These are phyloP conservation scores for Aurelia aurita complex sp. Pacific DNA, from an alignment of 30 jellyfish, hydroid and myxozoan genomes.

Conservation along the genomic window DNA sequence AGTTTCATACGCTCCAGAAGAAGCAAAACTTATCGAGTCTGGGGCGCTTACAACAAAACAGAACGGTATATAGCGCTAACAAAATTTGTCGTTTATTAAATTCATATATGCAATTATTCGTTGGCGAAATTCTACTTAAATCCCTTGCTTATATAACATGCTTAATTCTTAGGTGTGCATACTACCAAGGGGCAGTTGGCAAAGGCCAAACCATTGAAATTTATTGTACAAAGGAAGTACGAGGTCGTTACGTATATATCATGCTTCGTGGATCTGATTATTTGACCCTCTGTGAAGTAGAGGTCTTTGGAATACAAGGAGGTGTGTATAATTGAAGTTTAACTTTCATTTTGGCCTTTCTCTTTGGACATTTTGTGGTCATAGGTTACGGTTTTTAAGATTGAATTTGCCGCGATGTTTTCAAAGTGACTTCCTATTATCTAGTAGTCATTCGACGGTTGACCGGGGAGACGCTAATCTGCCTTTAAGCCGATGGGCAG, in stretches of 20 bases:
- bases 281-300: constrained; percentile 69
- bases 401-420: background rate
- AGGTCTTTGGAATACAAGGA: constrained; percentile 52
- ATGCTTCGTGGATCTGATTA: constrained; percentile 45
- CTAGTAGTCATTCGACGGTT: background rate
- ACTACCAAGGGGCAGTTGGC: constrained; percentile 49
- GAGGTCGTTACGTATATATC: constrained; percentile 46
- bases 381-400: background rate
- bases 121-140: too few species aligned
- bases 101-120: too few species aligned
- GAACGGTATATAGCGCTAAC: too few species aligned
- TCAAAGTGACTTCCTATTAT: background rate
- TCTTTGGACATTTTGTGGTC: background rate
- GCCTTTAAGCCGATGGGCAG: too few species aligned
- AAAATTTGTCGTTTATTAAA: too few species aligned
- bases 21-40: too few species aligned
- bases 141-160: background rate
- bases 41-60: too few species aligned
- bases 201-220: constrained; percentile 40
- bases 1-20: too few species aligned
- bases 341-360: background rate
- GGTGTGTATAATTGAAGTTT: constrained; percentile 7
- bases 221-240: constrained; percentile 33
- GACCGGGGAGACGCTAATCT: background rate
- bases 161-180: constrained; percentile 12